Evolutionary conservation across 2,888 invertebrate species (phyloP).

Genomic region (Eremobia ochroleuca): DNA sequence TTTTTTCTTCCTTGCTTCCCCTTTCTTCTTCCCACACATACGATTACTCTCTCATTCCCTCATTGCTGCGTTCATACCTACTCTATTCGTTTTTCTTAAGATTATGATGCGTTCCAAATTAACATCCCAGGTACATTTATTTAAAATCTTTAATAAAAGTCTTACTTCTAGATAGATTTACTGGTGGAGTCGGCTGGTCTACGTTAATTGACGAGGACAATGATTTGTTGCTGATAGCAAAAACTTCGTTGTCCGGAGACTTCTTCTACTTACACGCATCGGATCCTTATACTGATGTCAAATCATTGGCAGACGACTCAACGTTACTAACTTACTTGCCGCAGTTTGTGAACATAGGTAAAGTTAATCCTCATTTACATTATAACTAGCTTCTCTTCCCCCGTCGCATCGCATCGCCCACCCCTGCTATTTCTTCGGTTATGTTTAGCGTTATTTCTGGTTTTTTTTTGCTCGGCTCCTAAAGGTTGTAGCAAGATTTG

Average conservation of each 20-base stretch:
- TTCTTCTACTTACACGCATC: conserved; percentile 19
- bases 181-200: conserved; percentile 61
- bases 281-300: background rate
- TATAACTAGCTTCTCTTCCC: background rate
- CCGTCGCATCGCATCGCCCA: too few relatives aligned
- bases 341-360: conserved; percentile 25
- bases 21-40: too few relatives aligned
- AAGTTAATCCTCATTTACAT: background rate
- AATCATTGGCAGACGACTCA: background rate
- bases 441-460: too few relatives aligned
- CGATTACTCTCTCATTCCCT: too few relatives aligned
- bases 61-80: too few relatives aligned
- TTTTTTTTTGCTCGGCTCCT: too few relatives aligned
- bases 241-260: conserved; percentile 44
- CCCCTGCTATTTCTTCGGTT: too few relatives aligned
- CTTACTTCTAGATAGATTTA: conserved; percentile 36
- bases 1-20: too few relatives aligned
- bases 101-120: too few relatives aligned
- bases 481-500: too few relatives aligned
- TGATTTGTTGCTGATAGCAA: conserved; percentile 49
- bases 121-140: too few relatives aligned
- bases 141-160: background rate
- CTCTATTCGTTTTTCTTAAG: too few relatives aligned
- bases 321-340: fast-evolving
- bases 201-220: conserved; percentile 57